Evolutionary conservation across 2,888 invertebrate genomes (phyloP).

Genomic region (Bedellia somnulentella): DNA sequence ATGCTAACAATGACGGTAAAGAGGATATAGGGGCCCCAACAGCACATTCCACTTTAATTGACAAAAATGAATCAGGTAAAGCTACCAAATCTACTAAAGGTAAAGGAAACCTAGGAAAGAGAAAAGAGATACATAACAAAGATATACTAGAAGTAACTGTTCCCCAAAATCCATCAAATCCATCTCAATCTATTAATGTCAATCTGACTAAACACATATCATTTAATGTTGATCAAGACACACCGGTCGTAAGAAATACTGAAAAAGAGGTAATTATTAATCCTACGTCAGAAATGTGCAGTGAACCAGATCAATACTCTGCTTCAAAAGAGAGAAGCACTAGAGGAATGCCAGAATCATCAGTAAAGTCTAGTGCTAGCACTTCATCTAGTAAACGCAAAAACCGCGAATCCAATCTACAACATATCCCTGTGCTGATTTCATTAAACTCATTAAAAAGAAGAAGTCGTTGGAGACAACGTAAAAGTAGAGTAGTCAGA

Average conservation of each 20-base stretch:
- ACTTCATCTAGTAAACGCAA: conserved; percentile 4
- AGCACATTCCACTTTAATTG: conserved; percentile 57
- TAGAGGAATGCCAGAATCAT: conserved; percentile 42
- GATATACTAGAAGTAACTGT: conserved; percentile 40
- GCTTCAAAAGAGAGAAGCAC: conserved; percentile 22
- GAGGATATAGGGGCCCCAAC: conserved; percentile 40
- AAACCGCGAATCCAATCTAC: background rate
- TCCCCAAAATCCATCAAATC: conserved; percentile 21
- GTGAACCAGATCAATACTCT: conserved; percentile 23
- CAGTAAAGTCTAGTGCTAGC: conserved; percentile 18
- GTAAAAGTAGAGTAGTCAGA: conserved; percentile 20
- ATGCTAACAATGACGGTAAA: conserved; percentile 38
- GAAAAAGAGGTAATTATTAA: conserved; percentile 24
- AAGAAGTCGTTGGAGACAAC: conserved; percentile 22
- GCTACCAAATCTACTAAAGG: background rate
- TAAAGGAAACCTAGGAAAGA: conserved; percentile 20
- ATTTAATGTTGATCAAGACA: conserved; percentile 45
- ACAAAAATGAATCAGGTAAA: conserved; percentile 22
- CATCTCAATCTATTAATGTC: conserved; percentile 33
- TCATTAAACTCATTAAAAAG: conserved; percentile 34
- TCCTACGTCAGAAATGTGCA: too few species aligned
- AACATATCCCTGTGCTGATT: conserved; percentile 25
- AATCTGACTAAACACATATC: conserved; percentile 50
- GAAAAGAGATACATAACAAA: conserved; percentile 37
- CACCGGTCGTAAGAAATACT: conserved; percentile 24